Conservation (phyloP, 2,888 invertebrate genomes). For the Acronicta psi region DNA sequence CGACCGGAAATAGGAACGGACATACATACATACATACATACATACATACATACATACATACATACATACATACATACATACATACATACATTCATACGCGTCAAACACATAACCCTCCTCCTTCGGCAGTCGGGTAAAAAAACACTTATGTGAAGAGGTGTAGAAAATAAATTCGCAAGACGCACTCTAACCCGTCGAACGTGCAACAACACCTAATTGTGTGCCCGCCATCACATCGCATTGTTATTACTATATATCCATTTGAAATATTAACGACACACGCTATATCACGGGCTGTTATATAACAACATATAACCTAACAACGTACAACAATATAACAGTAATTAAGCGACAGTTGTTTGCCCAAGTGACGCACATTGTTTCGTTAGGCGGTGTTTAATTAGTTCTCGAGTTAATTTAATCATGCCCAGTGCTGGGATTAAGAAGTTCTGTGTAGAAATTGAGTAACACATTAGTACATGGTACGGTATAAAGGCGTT, state of each 20-base stretch:
- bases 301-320: slow-evolving; percentile 46
- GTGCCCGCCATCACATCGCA: slow-evolving; percentile 73
- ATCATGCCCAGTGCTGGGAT: slow-evolving; percentile 33
- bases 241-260: slow-evolving; percentile 82
- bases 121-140: too few species aligned
- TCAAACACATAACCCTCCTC: too few species aligned
- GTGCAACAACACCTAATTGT: slow-evolving; percentile 66
- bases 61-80: too few species aligned
- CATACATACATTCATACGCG: too few species aligned
- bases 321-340: slow-evolving; percentile 45
- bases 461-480: slow-evolving; percentile 11
- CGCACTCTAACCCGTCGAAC: slow-evolving; percentile 54
- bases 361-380: slow-evolving; percentile 54
- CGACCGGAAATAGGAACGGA: too few species aligned
- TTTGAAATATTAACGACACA: slow-evolving; percentile 80
- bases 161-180: background rate
- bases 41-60: too few species aligned
- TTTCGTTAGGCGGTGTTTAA: slow-evolving; percentile 49
- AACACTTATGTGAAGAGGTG: too few species aligned
- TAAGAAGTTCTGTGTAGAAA: slow-evolving; percentile 1
- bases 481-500: background rate
- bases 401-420: slow-evolving; percentile 49
- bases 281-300: slow-evolving; percentile 63
- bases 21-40: too few species aligned
- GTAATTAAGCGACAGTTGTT: slow-evolving; percentile 64